These are phyloP conservation scores for Boloria selene DNA, from an alignment of 2,888 invertebrate species.

Conservation along the genomic window DNA sequence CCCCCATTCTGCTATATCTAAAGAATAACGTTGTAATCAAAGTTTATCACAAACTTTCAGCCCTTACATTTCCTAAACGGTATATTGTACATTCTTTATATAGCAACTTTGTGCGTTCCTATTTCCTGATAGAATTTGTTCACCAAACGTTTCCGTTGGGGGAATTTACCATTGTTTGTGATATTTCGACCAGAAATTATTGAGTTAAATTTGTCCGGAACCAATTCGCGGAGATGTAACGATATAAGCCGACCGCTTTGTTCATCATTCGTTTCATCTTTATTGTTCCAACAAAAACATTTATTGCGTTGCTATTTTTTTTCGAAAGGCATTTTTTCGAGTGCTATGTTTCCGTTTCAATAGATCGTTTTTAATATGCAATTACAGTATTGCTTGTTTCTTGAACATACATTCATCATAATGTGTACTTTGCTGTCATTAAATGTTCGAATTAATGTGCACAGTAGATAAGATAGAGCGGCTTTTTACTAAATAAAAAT, in stretches of 20 bases:
- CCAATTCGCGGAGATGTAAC: slow-evolving; percentile 45
- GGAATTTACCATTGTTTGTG: slow-evolving; percentile 52
- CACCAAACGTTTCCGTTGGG: slow-evolving; percentile 43
- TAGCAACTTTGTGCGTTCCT: slow-evolving; percentile 33
- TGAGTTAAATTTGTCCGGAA: slow-evolving; percentile 48
- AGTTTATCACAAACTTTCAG: slow-evolving; percentile 24
- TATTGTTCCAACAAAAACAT: slow-evolving; percentile 48
- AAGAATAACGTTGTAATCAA: slow-evolving; percentile 25
- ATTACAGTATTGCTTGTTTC: slow-evolving; percentile 12
- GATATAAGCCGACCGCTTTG: slow-evolving; percentile 40
- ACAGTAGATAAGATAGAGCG: no score
- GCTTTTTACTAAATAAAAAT: no score
- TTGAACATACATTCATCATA: slow-evolving; percentile 3
- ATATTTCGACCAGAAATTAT: slow-evolving; percentile 58
- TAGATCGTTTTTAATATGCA: slow-evolving; percentile 19
- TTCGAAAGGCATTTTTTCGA: slow-evolving; percentile 22
- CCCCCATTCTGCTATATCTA: not conserved
- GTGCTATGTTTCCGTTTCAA: slow-evolving; percentile 19
- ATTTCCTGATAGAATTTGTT: slow-evolving; percentile 45
- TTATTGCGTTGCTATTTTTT: slow-evolving; percentile 36
- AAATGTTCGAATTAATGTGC: not conserved
- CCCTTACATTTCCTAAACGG: slow-evolving; percentile 12
- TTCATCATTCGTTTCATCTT: slow-evolving; percentile 40
- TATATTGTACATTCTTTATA: slow-evolving; percentile 20
- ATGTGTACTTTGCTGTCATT: no score